Percentiles rank a stretch among this genome's conserved stretches.
These are phyloP conservation scores for Kradibia gibbosae DNA, from an alignment of 1,140 invertebrate species.

Conservation along the genomic window DNA sequence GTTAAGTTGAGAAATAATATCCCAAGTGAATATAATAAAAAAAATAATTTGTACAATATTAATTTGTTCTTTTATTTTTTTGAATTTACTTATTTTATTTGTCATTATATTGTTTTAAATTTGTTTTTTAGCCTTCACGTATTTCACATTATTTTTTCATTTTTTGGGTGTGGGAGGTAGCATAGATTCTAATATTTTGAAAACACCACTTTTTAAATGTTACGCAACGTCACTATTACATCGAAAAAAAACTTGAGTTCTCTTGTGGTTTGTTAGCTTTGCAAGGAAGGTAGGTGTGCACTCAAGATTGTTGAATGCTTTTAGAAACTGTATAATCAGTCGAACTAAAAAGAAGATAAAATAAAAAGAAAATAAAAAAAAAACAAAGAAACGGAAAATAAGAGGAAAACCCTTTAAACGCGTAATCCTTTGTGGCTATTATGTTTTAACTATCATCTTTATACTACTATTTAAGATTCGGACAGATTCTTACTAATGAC, in stretches of 20 bases:
- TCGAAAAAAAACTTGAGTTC: constrained; percentile 28
- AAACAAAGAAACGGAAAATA: too few species aligned
- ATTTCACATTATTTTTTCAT: background rate
- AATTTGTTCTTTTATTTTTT: constrained; percentile 35
- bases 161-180: constrained; percentile 37
- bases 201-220: background rate
- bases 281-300: constrained; percentile 45
- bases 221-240: background rate
- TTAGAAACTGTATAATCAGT: background rate
- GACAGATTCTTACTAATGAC: constrained; percentile 1
- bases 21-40: constrained; percentile 31
- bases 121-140: background rate
- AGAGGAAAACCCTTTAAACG: too few species aligned
- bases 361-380: background rate
- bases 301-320: background rate
- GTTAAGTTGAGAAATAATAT: background rate
- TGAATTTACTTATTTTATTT: background rate
- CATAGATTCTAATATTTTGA: background rate
- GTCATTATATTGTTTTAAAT: background rate
- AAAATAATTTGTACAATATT: constrained; percentile 30
- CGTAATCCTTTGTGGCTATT: too few species aligned
- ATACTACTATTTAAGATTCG: background rate
- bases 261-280: constrained; percentile 51
- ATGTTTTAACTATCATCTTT: background rate
- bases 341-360: background rate